These are phyloP conservation scores for Meloidogyne hapla DNA, from an alignment of 1,140 invertebrate species.

Conservation along the genomic window DNA sequence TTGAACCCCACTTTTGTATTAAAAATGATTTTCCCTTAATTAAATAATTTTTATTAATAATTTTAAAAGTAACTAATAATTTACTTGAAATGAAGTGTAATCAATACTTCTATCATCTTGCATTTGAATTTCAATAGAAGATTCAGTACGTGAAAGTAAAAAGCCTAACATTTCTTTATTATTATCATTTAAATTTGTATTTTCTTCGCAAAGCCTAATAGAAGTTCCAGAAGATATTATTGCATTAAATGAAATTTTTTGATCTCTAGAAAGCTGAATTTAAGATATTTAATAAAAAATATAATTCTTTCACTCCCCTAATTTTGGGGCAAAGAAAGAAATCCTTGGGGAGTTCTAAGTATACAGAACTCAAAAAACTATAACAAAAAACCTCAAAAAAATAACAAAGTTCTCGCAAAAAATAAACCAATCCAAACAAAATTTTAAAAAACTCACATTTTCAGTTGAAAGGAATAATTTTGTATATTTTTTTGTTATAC, in stretches of 20 bases:
- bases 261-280: not conserved
- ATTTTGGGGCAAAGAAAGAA: too few species aligned
- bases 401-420: too few species aligned
- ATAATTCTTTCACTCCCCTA: too few species aligned
- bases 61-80: not conserved
- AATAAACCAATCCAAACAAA: too few species aligned
- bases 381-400: too few species aligned
- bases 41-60: not conserved
- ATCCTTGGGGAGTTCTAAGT: too few species aligned
- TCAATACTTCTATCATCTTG: not conserved
- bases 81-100: not conserved
- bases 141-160: not conserved
- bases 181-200: not conserved
- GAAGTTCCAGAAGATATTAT: not conserved
- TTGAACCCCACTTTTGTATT: constrained; percentile 3
- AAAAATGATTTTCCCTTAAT: constrained; percentile 6
- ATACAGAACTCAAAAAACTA: too few species aligned
- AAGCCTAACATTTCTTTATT: not conserved
- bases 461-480: not conserved
- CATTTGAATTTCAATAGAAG: not conserved
- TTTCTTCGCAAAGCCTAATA: not conserved
- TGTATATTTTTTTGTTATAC: not conserved
- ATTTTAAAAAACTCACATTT: not conserved
- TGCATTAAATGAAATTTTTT: not conserved
- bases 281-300: not conserved